Evolutionary conservation across 2,113 vertebrate genomes (phyloP).

Genomic region (Seriola aureovittata): DNA sequence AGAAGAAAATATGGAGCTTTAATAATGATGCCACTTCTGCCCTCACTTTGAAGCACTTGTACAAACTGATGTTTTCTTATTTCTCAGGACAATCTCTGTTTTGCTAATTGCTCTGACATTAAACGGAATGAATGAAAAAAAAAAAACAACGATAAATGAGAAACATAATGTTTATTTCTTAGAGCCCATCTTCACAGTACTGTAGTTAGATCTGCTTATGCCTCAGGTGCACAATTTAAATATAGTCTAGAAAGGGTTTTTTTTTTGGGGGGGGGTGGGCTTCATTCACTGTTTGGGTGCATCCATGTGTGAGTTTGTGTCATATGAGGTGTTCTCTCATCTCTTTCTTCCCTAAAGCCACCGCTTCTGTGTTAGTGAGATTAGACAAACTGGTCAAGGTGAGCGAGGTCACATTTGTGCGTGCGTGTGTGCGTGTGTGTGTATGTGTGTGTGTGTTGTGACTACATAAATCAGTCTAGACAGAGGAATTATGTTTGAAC

Average conservation of each 20-base stretch:
- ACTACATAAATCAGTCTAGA: slow-evolving; percentile 54
- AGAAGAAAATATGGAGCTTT: too few species aligned
- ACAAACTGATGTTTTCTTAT: too few species aligned
- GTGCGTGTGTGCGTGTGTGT: slow-evolving; percentile 32
- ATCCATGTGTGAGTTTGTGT: slow-evolving; percentile 32
- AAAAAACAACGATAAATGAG: background rate
- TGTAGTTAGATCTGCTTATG: too few species aligned
- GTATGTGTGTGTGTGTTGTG: slow-evolving; percentile 21
- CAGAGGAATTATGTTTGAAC: slow-evolving; percentile 45
- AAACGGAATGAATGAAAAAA: background rate
- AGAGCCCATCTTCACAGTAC: too few species aligned
- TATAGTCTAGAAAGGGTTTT: too few species aligned
- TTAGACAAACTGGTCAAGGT: slow-evolving; percentile 63
- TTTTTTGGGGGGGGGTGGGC: too few species aligned
- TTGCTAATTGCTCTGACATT: background rate
- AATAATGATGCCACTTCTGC: background rate
- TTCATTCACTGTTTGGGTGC: background rate
- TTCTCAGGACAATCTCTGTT: background rate
- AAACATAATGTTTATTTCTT: too few species aligned
- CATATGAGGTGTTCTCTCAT: slow-evolving; percentile 26
- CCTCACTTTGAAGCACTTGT: background rate
- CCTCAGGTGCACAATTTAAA: too few species aligned
- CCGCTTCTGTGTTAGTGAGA: slow-evolving; percentile 27
- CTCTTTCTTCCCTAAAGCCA: slow-evolving; percentile 36
- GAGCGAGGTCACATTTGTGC: slow-evolving; percentile 41